Evolutionary conservation across 2,113 vertebrate species (phyloP).

Genomic region (Bucco capensis): DNA sequence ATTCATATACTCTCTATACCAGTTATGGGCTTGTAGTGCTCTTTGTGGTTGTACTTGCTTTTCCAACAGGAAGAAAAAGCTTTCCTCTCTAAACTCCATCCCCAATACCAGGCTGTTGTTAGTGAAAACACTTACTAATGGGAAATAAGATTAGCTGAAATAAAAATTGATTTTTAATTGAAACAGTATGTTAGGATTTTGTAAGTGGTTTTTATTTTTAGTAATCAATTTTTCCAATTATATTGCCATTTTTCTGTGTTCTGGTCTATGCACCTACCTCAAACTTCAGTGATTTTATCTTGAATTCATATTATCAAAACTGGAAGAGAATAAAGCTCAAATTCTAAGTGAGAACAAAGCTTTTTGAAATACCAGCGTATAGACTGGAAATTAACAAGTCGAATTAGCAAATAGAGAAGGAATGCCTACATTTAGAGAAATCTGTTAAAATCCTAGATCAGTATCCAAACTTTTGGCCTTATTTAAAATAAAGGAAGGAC

Average conservation of each 20-base stretch:
- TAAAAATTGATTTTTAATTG: conserved; percentile 1
- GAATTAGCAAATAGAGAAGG: not conserved
- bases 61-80: not conserved
- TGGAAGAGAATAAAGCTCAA: not conserved
- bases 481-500: not conserved
- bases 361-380: not conserved
- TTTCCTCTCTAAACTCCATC: not conserved
- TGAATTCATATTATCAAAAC: not conserved
- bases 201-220: not conserved
- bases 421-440: not conserved
- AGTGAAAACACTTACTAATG: not conserved
- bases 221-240: not conserved
- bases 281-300: not conserved
- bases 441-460: not conserved
- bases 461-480: not conserved
- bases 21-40: not conserved
- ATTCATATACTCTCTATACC: not conserved
- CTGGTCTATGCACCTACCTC: not conserved
- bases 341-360: not conserved
- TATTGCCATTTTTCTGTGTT: not conserved
- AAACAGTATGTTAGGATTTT: not conserved
- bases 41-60: not conserved
- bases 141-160: not conserved
- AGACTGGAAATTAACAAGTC: not conserved
- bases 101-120: not conserved